Base-by-base conservation (phyloP, 2,888 invertebrate species). In the Xestia xanthographa region DNA sequence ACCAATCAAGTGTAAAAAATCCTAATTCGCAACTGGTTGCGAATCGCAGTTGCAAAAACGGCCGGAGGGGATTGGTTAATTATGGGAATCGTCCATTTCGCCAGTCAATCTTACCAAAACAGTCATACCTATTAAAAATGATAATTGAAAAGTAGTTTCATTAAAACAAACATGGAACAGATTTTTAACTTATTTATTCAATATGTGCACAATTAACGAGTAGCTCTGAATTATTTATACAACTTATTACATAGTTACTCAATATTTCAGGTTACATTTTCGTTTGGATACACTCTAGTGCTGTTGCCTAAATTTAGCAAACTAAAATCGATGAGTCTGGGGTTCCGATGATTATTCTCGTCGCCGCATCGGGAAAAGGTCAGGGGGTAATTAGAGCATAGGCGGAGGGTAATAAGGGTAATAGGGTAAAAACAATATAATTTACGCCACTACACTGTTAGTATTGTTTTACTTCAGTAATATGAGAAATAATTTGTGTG, bases 171-270 rank as follows among this genome's bases (percentile, higher is more conserved):
- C 63, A 80, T 84, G 79, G 79, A 79, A 83, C 77, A 79, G 80
- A 85, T 82, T 88, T 91, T 92, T 88, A 91, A 91, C 91, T 93
- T 94, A 94, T 95, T 95, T 94, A 94, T 93, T 95, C 87, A 93
- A 93, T 93, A 92, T 95, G 96, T 96, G 96, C 96, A 96, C 96
- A 95, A 91, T 95, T 96, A 96, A 96, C 96, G 90, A 96, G 96
- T 96, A 96, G 95, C 95, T 91, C 91, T 91, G 92, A 93, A 92
- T 92, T 91, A 92, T 94, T 92, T 95, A 91, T 93, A 95, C 94
- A 95, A 83, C 91, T 94, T 93, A 93, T 85, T 22, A 69, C 43
- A 72, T 87, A 86, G 71, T 80, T 87, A 86, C 86, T 85, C 78
- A 85, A 89, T 78, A 87, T 88, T 50, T 86, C 87, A 87, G 88